A percentile compares a stretch with the other conserved stretches of the same genome.
These are phyloP conservation scores for Podarcis cretensis DNA, from an alignment of 2,113 vertebrate genomes.

Conservation along the genomic window DNA sequence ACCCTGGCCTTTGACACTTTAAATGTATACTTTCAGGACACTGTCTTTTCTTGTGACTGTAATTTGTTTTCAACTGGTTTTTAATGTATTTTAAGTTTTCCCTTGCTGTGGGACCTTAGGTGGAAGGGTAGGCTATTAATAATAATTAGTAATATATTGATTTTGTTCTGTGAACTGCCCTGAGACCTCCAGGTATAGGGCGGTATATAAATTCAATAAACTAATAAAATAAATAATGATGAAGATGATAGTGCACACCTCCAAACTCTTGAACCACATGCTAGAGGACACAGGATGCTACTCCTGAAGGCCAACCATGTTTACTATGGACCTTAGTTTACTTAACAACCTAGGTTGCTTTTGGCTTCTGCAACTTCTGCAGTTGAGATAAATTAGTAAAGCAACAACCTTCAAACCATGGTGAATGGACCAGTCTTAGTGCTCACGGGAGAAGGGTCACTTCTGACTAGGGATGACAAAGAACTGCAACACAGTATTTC, in stretches of 20 bases:
- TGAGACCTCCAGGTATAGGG: too few species aligned
- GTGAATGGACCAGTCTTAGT: background rate
- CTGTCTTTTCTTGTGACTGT: too few species aligned
- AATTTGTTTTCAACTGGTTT: too few species aligned
- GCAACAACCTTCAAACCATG: background rate
- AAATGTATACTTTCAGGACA: too few species aligned
- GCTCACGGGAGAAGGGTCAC: background rate
- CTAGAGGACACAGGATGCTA: background rate
- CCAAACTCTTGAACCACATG: background rate
- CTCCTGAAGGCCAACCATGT: background rate
- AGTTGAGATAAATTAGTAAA: background rate
- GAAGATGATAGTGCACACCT: background rate
- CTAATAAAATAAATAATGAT: too few species aligned
- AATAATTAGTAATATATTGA: too few species aligned
- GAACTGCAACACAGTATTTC: background rate
- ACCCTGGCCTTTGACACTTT: too few species aligned
- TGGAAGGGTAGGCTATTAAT: too few species aligned
- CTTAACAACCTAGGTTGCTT: background rate
- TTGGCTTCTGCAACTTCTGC: background rate
- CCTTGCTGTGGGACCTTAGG: too few species aligned
- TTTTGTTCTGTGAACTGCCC: too few species aligned
- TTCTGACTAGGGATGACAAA: background rate
- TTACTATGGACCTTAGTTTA: background rate
- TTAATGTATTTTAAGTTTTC: too few species aligned
- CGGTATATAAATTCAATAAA: too few species aligned